Base-by-base conservation (phyloP, 1,140 invertebrate genomes). In the Drosophila mauritiana region DNA sequence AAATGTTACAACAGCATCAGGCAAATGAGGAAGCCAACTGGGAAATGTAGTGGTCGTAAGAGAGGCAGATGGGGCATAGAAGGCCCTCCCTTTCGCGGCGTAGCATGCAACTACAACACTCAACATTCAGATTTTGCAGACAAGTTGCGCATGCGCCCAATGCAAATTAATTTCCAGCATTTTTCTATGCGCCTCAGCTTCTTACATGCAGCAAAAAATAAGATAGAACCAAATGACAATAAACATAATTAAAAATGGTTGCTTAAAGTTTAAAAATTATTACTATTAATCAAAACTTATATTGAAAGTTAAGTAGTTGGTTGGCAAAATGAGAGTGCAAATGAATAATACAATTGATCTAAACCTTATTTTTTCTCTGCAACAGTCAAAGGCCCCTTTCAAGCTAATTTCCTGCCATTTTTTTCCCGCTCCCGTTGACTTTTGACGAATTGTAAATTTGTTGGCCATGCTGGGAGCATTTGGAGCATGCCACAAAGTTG, bases 131-230 rank as follows among this genome's bases (percentile, higher is more conserved):
- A 52, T 73, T 78, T 63, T 64, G 68, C 48, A 54, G 61, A 75
- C 78, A 72, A 88, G 83, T 79, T 69, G 83, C 84, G 79, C 83
- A 89, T 88, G 83, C 84, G 83, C 84, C 56, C 49, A 46, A 77
- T 73, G 80, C 76, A 83, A 88, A 88, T 89, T 88, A 88, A 83
- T 80, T 89, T 88, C 63, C 76, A 75, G 53, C 65, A 68, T 83
- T 86, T 88, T 76, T 45, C 51, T 43, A 40, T 46, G n/a, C 11
- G 22, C 17, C 53, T 22, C 39, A 42, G 5, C 54, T 31, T 65
- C 27, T 72, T 69, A 65, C 65, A 73, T 78, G 65, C 62, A 52
- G 74, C 55, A 45, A 73, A 22, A 22, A 31, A 31, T 3, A 8
- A 31, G 7, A 31, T 8, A 31, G 31, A 8, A 8, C 8, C 8